Base-by-base conservation (phyloP, 2,113 vertebrate species). In the Oryzias celebensis region DNA sequence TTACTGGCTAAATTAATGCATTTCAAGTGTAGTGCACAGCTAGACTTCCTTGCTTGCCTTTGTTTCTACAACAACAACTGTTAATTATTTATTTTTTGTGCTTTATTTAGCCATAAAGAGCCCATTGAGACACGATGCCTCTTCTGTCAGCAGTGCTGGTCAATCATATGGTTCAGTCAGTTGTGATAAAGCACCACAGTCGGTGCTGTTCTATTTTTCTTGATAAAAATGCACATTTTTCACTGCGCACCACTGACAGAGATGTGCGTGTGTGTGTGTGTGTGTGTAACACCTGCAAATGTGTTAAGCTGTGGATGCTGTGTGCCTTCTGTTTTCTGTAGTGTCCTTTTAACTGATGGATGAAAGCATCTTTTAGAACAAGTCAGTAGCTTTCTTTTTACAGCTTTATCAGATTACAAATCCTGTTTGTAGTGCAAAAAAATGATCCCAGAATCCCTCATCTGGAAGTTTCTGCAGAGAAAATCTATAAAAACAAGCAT, bases 1-100 rank as follows among this genome's bases (percentile, higher is more conserved):
- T 74, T 83, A 70, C 45, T 26, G 31, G 53, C 65, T 76, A 77
- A 85, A 87, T 83, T 13, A 78, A 69, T 73, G 58, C 58, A 62
- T 75, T 65, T 81, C 71, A 66, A 13, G 62, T 55, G 28, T 71
- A 72, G 75, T 60, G 71, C 56, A 44, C 58, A 62, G 62, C 52
- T 68, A 67, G 36, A 36, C 36, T 12, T 36, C 10, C 36, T 36
- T 12, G 36, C 53, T 26, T 70, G 60, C 51, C 58, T 58, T 64
- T 79, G 77, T 52, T 63, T 61, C 57, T 58, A 28, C 58, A 56
- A 57, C 68, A 68, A 62, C 14, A 24, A 68, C 43, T 70, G 62
- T 71, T 81, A 77, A 70, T 82, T 64, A 64, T 64, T 53, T 36
- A 64, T 46, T 64, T 31, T 16, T 28, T 20, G 8, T 45, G 23